Conservation (phyloP, 2,797 vertebrate species). For the Paedocypris micromegethes region DNA sequence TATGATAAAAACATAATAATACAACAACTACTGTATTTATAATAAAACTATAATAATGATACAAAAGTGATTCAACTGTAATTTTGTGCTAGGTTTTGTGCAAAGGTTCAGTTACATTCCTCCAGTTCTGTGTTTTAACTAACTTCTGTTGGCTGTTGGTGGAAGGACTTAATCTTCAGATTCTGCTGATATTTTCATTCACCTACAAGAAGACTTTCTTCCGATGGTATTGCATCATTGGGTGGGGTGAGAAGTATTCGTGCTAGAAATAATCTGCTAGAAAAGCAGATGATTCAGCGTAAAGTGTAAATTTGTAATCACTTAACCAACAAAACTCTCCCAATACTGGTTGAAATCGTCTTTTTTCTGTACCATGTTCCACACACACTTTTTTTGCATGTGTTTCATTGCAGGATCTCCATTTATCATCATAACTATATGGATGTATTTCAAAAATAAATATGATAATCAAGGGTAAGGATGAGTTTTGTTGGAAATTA, state of each 20-base stretch:
- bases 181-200: constrained; percentile 64
- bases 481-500: neutral
- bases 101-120: constrained; percentile 62
- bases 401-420: constrained; percentile 33
- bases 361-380: neutral
- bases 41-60: neutral
- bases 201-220: constrained; percentile 56
- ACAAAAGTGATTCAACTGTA: constrained; percentile 6
- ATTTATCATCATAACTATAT: constrained; percentile 26
- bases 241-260: constrained; percentile 60
- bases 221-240: constrained; percentile 60
- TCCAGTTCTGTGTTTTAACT: constrained; percentile 64
- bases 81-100: constrained; percentile 52
- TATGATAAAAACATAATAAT: neutral
- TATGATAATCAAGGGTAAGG: constrained; percentile 45
- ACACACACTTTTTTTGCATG: neutral
- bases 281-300: too few species aligned
- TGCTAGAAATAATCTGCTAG: neutral
- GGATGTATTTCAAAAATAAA: constrained; percentile 41
- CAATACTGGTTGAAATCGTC: too few species aligned
- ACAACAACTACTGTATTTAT: neutral
- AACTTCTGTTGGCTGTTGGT: constrained; percentile 69
- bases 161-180: constrained; percentile 68
- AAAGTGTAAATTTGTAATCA: too few species aligned
- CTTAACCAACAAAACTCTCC: too few species aligned